Percentiles rank a stretch among this genome's conserved stretches.
phyloP scores from a whole-genome alignment of 37 sponge, comb jelly and placozoan species.

The Theonella swinhoei region DNA sequence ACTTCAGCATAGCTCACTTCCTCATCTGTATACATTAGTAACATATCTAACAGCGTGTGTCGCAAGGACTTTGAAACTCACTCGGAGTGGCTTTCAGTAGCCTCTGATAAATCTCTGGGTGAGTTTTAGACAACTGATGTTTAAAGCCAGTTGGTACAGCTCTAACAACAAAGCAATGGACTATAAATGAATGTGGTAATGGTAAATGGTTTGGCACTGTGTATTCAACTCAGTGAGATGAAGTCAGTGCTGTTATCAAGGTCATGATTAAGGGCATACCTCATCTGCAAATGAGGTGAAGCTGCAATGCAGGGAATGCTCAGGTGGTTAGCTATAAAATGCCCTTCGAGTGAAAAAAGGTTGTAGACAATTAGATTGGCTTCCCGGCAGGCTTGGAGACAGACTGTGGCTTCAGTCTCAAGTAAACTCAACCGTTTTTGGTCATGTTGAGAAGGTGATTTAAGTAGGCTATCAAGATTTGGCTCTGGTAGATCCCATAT shows the following conservation, averaged over 20 bases:
- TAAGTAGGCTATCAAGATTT: no score
- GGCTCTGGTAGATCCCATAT: background rate
- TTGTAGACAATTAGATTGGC: conserved; percentile 57
- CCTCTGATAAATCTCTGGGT: conserved; percentile 30
- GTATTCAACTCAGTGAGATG: no score
- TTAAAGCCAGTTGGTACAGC: conserved; percentile 44
- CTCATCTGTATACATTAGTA: no score
- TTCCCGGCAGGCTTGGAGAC: conserved; percentile 1
- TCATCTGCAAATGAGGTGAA: conserved; percentile 46
- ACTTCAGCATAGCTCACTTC: conserved; percentile 53
- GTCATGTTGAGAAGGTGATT: no score
- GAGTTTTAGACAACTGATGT: conserved; percentile 16
- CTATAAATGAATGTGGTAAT: no score
- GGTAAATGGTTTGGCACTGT: no score
- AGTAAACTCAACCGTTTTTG: conserved; percentile 13
- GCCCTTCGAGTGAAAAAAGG: conserved; percentile 60
- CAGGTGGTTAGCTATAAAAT: conserved; percentile 37
- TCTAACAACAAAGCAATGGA: conserved; percentile 13
- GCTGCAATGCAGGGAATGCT: conserved; percentile 47
- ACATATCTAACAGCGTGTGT: background rate
- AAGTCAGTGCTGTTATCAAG: no score
- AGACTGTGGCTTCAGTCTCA: conserved; percentile 11
- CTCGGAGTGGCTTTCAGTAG: background rate
- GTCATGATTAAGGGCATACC: no score
- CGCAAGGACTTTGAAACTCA: background rate